phyloP scores from a whole-genome alignment of 2,797 vertebrate genomes.

The Acridotheres tristis region DNA sequence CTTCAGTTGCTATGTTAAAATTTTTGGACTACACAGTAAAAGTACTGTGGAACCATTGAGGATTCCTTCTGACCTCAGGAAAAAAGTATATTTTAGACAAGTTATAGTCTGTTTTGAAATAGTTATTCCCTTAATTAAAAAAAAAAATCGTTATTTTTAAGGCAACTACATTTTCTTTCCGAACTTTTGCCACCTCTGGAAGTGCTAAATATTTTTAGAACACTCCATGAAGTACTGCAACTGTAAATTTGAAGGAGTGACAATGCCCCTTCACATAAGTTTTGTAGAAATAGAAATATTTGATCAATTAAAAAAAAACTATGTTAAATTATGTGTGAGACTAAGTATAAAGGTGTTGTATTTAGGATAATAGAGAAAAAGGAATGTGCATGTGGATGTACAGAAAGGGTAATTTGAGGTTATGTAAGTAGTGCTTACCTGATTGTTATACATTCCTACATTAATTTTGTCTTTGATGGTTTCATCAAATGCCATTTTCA shows the following conservation, averaged over 20 bases:
- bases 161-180: not conserved
- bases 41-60: not conserved
- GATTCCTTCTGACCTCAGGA: not conserved
- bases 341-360: not conserved
- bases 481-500: not conserved
- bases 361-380: not conserved
- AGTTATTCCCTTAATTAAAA: not conserved
- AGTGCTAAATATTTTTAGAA: not conserved
- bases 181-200: not conserved
- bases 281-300: not conserved
- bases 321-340: not conserved
- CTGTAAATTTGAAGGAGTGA: not conserved
- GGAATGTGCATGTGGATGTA: not conserved
- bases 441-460: not conserved
- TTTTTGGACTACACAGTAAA: not conserved
- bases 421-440: not conserved
- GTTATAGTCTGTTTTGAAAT: not conserved
- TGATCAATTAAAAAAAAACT: not conserved
- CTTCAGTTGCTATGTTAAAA: not conserved
- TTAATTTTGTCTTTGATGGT: not conserved
- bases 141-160: not conserved
- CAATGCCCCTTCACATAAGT: not conserved
- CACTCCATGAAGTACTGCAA: not conserved
- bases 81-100: not conserved
- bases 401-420: not conserved